phyloP scores from a whole-genome alignment of 2,797 vertebrate species.

The Fistularia tabacaria region DNA sequence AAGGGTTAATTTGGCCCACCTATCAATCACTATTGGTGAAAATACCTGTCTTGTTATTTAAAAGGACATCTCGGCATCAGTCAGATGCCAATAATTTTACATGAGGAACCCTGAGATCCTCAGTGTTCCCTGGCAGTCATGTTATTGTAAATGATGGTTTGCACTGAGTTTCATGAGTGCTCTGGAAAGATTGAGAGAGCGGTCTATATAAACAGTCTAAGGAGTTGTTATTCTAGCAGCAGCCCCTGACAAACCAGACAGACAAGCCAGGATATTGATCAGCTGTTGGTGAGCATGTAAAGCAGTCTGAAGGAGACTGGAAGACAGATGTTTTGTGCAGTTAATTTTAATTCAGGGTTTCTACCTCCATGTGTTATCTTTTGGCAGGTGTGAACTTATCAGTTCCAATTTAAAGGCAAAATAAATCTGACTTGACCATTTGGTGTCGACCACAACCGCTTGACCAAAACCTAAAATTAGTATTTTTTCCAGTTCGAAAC shows the following conservation, averaged over 20 bases:
- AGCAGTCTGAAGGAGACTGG: constrained; percentile 65
- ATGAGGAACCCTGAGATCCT: constrained; percentile 5
- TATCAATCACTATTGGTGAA: too few relatives aligned
- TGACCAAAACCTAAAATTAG: too few relatives aligned
- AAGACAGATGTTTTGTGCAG: constrained; percentile 20
- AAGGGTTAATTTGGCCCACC: too few relatives aligned
- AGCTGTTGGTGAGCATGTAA: constrained; percentile 65
- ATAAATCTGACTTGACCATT: too few relatives aligned
- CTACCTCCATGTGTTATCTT: too few relatives aligned
- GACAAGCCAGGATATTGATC: constrained; percentile 57
- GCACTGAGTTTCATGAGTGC: constrained; percentile 59
- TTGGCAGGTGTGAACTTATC: too few relatives aligned
- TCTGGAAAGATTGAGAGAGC: constrained; percentile 49
- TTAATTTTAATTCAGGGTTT: too few relatives aligned
- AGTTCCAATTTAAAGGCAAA: too few relatives aligned
- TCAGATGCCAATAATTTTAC: background rate
- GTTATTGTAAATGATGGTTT: constrained; percentile 63
- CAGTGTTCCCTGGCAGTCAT: constrained; percentile 15
- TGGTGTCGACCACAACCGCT: too few relatives aligned
- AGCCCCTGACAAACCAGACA: constrained; percentile 45
- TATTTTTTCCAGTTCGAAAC: too few relatives aligned
- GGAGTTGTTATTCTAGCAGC: constrained; percentile 63
- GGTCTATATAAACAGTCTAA: constrained; percentile 60
- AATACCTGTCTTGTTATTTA: background rate
- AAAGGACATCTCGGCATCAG: background rate